Evolutionary conservation across 2,888 invertebrate species (phyloP), one percentile per base, ranked within the genome.

Genomic region (Odontothrips loti): DNA sequence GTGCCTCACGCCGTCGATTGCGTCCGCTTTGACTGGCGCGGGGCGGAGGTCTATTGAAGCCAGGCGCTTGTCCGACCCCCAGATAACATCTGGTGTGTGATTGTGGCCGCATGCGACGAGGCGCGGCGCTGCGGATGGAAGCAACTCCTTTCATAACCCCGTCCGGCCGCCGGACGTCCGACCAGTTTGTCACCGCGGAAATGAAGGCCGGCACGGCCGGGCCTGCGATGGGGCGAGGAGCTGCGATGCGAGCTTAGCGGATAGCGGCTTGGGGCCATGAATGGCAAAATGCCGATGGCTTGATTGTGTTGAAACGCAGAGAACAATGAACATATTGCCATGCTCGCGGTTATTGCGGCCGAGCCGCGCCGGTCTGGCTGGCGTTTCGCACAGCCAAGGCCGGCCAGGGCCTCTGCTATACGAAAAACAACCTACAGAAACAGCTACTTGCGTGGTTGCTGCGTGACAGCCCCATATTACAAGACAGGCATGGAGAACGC

Each of bases 111-210:
- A 17, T 17, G 58, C 68, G 68, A 6, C 34, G 34, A 6, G n/a
- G n/a, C n/a, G 3, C 34, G 34, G 6, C 6, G 34, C 34, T 6
- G 34, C 68, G n/a, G 68, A 23, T 27, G 68, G 68, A 27, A 75
- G 68, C 23, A 75, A 75, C 68, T 75, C 68, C 27, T 75, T 75
- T 75, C 68, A 75, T 75, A 27, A 27, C 68, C 68, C 68, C 58
- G 51, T 9, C 51, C 51, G 15, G 20, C 10, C 20, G 51, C 51
- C 68, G 68, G 68, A 75, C 68, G 23, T 75, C 23, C 68, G 68
- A 11, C 27, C 68, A 75, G 68, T 75, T 75, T 75, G 68, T 75
- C 68, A 75, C 6, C 58, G 58, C 17, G 58, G 15, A 43, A 43
- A 43, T 43, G 34, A 43, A 43, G 34, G 34, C 6, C 34, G 3